Evolutionary conservation across 1,140 invertebrate genomes (phyloP).

Genomic region (Drosophila littoralis): DNA sequence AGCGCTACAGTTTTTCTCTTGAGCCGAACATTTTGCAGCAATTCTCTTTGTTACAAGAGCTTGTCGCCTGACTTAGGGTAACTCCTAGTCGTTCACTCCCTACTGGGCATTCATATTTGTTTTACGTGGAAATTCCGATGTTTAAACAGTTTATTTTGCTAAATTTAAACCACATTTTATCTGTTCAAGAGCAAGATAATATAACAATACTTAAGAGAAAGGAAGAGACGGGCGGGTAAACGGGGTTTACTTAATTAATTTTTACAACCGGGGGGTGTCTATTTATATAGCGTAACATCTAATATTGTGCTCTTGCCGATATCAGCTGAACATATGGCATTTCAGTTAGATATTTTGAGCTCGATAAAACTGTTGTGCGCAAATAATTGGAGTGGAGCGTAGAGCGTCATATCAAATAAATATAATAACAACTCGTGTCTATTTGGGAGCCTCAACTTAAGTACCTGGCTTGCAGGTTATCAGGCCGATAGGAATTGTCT

Average conservation of each 20-base stretch:
- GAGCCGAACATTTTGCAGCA: no score
- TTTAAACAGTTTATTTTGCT: neutral
- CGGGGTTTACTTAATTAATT: neutral
- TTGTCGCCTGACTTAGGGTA: no score
- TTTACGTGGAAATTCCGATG: neutral
- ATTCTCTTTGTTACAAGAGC: no score
- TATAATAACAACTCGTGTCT: neutral
- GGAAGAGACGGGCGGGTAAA: neutral
- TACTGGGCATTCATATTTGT: neutral
- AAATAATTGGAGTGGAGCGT: conserved; percentile 23
- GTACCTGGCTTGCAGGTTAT: conserved; percentile 10
- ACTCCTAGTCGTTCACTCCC: no score
- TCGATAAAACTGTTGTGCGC: conserved; percentile 24
- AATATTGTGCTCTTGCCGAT: neutral
- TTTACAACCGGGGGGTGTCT: neutral
- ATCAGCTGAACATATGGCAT: conserved; percentile 1
- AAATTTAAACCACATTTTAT: conserved; percentile 16
- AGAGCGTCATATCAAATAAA: neutral
- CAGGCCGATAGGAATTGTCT: conserved; percentile 12
- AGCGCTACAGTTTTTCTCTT: no score
- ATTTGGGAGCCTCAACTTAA: neutral
- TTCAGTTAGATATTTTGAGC: conserved; percentile 23
- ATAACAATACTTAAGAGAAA: neutral
- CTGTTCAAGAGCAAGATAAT: neutral
- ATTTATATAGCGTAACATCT: conserved; percentile 2